Evolutionary conservation across 2,113 vertebrate genomes (phyloP).

Genomic region (Corydoras maculifer): DNA sequence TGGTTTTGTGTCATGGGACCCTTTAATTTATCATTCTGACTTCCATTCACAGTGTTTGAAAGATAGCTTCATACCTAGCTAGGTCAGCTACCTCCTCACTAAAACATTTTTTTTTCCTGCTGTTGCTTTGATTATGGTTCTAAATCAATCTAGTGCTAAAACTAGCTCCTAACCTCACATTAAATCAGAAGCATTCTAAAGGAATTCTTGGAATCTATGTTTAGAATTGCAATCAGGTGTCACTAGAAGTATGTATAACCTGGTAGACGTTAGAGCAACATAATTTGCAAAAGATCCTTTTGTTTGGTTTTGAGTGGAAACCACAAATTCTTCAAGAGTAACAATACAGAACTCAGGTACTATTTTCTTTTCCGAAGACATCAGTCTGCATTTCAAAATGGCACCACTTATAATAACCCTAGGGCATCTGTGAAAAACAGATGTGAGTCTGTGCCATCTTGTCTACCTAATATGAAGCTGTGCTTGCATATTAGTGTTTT

Average conservation of each 20-base stretch:
- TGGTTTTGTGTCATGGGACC: no score
- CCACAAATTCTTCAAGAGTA: conserved; percentile 5
- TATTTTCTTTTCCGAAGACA: conserved; percentile 27
- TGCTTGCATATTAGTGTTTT: conserved; percentile 60
- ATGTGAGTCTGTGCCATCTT: conserved; percentile 47
- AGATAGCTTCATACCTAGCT: no score
- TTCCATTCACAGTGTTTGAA: no score
- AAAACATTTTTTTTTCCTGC: no score
- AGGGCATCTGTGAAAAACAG: conserved; percentile 52
- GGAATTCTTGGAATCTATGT: no score
- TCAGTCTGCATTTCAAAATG: conserved; percentile 57
- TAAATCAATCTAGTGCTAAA: no score
- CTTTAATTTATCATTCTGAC: no score
- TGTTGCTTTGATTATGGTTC: no score
- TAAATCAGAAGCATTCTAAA: no score
- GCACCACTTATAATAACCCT: conserved; percentile 63
- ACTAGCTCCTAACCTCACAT: no score
- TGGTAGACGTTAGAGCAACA: neutral
- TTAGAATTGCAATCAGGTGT: neutral
- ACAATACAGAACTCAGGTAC: neutral
- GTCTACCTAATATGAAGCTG: conserved; percentile 49
- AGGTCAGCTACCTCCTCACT: no score
- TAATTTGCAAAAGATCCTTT: neutral
- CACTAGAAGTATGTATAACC: neutral
- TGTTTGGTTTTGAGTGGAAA: neutral